A percentile compares a stretch with the other conserved stretches of the same genome.
These are phyloP conservation scores for Eulacestoma nigropectus DNA, from an alignment of 2,113 vertebrate species.

Conservation along the genomic window DNA sequence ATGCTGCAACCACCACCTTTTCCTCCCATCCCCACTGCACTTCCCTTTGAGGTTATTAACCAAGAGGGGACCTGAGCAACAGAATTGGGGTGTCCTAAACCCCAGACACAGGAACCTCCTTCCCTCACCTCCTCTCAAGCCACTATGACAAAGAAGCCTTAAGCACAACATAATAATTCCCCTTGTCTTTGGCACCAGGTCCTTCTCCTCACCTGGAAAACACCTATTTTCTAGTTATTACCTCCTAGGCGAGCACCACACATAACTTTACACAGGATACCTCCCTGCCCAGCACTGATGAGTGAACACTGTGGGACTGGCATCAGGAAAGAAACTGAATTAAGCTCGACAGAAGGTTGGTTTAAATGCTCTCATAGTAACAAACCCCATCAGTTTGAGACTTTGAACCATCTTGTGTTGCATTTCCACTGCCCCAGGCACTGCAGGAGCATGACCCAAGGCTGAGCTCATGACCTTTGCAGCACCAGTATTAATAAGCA, in stretches of 20 bases:
- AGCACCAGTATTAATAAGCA: neutral
- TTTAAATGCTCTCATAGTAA: neutral
- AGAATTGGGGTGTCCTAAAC: neutral
- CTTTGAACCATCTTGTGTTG: neutral
- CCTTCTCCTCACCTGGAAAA: neutral
- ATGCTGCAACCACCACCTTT: neutral
- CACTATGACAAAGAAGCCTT: neutral
- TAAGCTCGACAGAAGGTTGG: neutral
- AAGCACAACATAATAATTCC: neutral
- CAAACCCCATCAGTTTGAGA: neutral
- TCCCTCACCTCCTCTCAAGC: neutral
- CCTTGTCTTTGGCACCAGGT: neutral
- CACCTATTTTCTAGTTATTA: neutral
- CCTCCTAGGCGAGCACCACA: neutral
- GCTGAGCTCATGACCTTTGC: neutral
- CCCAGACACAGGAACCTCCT: neutral
- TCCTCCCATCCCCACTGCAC: neutral
- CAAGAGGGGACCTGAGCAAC: neutral
- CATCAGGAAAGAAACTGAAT: neutral
- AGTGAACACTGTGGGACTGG: neutral
- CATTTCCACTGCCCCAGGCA: neutral
- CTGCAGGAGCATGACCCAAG: neutral
- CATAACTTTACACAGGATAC: rapidly evolving
- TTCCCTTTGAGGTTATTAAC: rapidly evolving
- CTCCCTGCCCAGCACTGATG: neutral